Conservation (phyloP, 2,888 invertebrate genomes). For the Drosophila paucipuncta region DNA sequence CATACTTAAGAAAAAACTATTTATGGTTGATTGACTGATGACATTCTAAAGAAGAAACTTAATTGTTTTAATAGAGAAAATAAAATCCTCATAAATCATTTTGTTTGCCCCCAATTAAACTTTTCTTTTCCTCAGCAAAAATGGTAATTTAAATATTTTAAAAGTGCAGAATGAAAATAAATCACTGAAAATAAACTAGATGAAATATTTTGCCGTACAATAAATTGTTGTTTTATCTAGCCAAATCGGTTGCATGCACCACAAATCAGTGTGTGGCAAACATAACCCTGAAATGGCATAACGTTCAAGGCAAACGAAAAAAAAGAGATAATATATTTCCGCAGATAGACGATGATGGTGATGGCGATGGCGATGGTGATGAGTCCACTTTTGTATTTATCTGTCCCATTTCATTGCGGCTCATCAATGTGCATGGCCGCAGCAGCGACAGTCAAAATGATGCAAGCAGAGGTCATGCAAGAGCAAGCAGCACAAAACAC, state of each 20-base stretch:
- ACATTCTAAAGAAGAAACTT: background rate
- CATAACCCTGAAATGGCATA: conserved; percentile 44
- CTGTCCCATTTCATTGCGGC: conserved; percentile 41
- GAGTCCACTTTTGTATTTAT: conserved; percentile 1
- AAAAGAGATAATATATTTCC: conserved; percentile 38
- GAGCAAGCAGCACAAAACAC: conserved; percentile 19
- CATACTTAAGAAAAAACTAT: background rate
- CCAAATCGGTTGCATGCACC: background rate
- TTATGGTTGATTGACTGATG: background rate
- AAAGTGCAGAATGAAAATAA: background rate
- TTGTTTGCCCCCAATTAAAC: background rate
- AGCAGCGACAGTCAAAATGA: conserved; percentile 36
- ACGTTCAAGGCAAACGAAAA: conserved; percentile 19
- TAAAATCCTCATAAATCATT: background rate
- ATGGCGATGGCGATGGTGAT: background rate
- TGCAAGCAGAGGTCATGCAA: conserved; percentile 70
- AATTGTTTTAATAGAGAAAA: background rate
- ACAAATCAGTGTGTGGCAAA: conserved; percentile 13
- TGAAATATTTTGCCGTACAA: background rate
- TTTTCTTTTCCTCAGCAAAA: background rate
- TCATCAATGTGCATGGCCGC: conserved; percentile 48
- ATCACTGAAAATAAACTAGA: background rate
- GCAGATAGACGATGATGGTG: conserved; percentile 30
- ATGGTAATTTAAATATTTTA: background rate
- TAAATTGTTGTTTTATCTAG: background rate